Base-by-base conservation (phyloP, 1,140 invertebrate genomes). In the Drosophila athabasca region DNA sequence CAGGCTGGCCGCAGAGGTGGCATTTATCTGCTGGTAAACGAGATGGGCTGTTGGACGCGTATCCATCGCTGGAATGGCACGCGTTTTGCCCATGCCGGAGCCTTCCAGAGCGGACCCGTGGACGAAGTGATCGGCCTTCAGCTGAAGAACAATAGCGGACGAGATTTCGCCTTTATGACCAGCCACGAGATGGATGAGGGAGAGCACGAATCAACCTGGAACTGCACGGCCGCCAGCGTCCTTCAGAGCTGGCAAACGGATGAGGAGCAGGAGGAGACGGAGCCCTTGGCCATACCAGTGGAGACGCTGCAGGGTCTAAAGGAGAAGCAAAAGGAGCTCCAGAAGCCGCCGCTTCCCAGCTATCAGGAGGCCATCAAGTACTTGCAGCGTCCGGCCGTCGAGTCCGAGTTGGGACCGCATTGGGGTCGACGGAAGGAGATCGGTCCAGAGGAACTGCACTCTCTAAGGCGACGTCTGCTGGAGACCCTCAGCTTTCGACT, bases 21-120 rank as follows among this genome's bases (percentile, higher is more conserved):
- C 0, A 70, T n/a, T 13, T 88, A 82, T 54, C n/a, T 91, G 15
- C 29, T 91, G 45, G 13, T 90, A 1, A 91, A 91, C 50, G 79
- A 87, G 39, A 35, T 9, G 5, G 70, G 83, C 44, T 87, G 76
- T 69, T 73, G 79, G 78, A 68, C 87, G 26, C 70, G 66, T 15
- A 55, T 88, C 57, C 52, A 70, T 45, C 81, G 54, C 15, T 87
- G 82, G 68, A 79, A 76, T 52, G 82, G 79, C 45, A 64, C 62
- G 7, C 13, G 58, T n/a, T 80, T 64, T 35, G 31, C 45, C 26
- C 41, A 5, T 6, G 17, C 77, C 0, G 70, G 62, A 6, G 52
- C 24, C 48, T 80, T 90, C 26, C 60, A 75, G 13, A 76, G 79
- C 46, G 90, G 90, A 0, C 83, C 76, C 8, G 52, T 91, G 0